Evolutionary conservation across 2,113 vertebrate species (phyloP), one percentile per base, ranked within the genome.

Genomic region (Myrmecophaga tridactyla): DNA sequence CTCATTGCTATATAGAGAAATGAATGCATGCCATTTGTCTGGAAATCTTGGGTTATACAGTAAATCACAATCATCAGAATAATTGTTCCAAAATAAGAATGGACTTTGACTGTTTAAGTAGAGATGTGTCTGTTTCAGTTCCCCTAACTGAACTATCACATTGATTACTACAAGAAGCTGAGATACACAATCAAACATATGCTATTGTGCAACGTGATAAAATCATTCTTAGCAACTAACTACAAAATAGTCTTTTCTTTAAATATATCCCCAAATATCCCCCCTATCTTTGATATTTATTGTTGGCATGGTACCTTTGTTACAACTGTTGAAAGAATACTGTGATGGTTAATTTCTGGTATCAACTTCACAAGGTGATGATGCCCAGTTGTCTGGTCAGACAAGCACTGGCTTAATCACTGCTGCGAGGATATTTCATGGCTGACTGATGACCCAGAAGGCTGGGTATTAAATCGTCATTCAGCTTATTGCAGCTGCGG

Each of bases 161-260:
- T 2, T 27, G 31, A 65, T 89, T 95, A 62, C 77, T 86, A 23
- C 76, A 75, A 94, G 65, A 85, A 86, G 36, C 21, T 77, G 39
- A 78, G 69, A 95, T 89, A 27, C 8, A 3, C 87, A 34, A 77
- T 41, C 53, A 51, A 94, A 96, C 6, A 39, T 87, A 89, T 85
- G 29, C 21, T 12, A 2, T 23, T 29, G 4, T 51, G 63, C 21
- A 51, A 25, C 31, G 23, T 34, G 25, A 89, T 29, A 78, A 75
- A 96, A 34, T 89, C 56, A 25, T 43, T 70, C 77, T 92, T 36
- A 76, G 41, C 21, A 83, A 83, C 8, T 21, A 89, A 86, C n/a
- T 43, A 83, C 11, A 65, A 76, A 90, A 81, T 6, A 62, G 18
- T n/a, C 29, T 48, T 48, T 48, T 48, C 11, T 48, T 48, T 48